Evolutionary conservation across 2,113 vertebrate genomes (phyloP).

Genomic region (Petroica traversi): DNA sequence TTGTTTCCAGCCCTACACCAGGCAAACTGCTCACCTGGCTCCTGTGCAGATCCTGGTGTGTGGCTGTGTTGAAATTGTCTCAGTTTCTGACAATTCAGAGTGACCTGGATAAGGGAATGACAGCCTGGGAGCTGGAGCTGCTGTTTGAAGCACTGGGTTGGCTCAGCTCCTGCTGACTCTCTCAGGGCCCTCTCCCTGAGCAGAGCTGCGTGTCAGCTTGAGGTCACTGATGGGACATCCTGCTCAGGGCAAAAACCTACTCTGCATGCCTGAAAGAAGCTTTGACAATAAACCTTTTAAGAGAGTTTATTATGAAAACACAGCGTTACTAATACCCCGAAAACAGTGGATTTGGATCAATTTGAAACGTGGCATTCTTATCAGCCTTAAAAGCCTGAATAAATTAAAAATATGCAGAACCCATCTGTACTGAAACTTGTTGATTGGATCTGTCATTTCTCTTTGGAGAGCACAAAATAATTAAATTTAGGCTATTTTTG

Average conservation of each 20-base stretch:
- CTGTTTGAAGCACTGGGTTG: not conserved
- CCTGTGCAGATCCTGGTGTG: not conserved
- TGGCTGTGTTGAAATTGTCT: not conserved
- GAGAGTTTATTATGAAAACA: slow-evolving; percentile 40
- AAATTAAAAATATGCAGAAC: slow-evolving; percentile 43
- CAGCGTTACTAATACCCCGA: not conserved
- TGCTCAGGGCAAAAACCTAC: slow-evolving; percentile 29
- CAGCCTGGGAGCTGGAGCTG: not conserved
- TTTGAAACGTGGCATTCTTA: slow-evolving; percentile 2
- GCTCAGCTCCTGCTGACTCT: not conserved
- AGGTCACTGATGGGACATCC: slow-evolving; percentile 17
- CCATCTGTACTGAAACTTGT: slow-evolving; percentile 42
- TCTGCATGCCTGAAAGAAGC: slow-evolving; percentile 32
- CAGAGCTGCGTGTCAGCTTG: not conserved
- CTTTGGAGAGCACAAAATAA: not conserved
- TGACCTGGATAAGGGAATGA: not conserved
- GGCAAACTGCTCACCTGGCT: not conserved
- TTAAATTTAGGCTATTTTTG: not conserved
- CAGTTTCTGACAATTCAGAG: not conserved
- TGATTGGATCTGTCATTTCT: slow-evolving; percentile 6
- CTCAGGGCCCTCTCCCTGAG: not conserved
- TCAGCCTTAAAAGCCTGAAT: slow-evolving; percentile 5
- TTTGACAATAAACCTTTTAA: slow-evolving; percentile 43
- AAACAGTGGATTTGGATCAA: slow-evolving; percentile 39
- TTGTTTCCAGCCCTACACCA: not conserved